Evolutionary conservation across 1,140 invertebrate genomes (phyloP).

Genomic region (Panonychus citri): DNA sequence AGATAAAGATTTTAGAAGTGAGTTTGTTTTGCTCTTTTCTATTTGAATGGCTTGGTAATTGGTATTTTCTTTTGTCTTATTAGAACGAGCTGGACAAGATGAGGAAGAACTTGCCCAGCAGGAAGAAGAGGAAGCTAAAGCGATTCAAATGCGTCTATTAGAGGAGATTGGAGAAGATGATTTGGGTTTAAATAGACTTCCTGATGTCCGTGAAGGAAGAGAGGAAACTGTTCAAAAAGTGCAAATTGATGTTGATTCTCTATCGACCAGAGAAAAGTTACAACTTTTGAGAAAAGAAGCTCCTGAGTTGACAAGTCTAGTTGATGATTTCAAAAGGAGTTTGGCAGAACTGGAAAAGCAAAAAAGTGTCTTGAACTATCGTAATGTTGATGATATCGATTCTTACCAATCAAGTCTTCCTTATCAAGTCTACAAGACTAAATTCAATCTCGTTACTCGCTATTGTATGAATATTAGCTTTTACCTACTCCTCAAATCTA

Average conservation of each 20-base stretch:
- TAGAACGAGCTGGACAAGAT: conserved; percentile 17
- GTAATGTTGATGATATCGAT: conserved; percentile 5
- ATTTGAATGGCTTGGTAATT: neutral
- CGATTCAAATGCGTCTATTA: conserved; percentile 14
- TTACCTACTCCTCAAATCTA: conserved; percentile 54
- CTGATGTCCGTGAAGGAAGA: conserved; percentile 34
- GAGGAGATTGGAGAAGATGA: conserved; percentile 10
- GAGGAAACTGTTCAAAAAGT: conserved; percentile 21
- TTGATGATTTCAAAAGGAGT: conserved; percentile 18
- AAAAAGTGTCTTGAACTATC: conserved; percentile 16
- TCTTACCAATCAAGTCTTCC: conserved; percentile 1
- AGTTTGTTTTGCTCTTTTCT: conserved; percentile 4
- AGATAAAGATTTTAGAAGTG: conserved; percentile 51
- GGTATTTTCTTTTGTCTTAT: conserved; percentile 17
- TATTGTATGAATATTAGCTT: conserved; percentile 65
- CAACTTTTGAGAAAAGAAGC: conserved; percentile 15
- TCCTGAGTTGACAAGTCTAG: conserved; percentile 10
- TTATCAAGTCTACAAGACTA: conserved; percentile 4
- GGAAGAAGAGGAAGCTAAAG: conserved; percentile 15
- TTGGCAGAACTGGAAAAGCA: conserved; percentile 27
- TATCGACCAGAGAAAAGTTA: conserved; percentile 19
- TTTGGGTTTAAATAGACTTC: conserved; percentile 40
- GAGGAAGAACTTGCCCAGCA: conserved; percentile 15
- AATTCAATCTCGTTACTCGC: conserved; percentile 20
- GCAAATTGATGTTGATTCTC: conserved; percentile 16